Percentiles rank a stretch among this genome's conserved stretches.
Conservation (phyloP, 2,888 invertebrate genomes). For the Callyntrura sp. region DNA sequence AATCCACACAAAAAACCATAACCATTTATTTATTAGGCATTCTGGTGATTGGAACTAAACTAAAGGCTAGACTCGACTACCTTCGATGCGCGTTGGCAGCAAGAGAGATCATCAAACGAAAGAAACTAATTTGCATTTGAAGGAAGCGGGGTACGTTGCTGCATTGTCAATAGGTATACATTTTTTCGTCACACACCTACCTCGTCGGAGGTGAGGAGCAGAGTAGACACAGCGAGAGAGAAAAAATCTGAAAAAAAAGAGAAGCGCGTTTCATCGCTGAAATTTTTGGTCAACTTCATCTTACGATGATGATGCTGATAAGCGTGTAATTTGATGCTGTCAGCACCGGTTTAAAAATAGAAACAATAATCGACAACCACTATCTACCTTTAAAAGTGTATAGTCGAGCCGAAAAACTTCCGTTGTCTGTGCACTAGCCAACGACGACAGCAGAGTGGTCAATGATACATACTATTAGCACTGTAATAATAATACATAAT, state of each 20-base stretch:
- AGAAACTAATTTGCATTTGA: slow-evolving; percentile 3
- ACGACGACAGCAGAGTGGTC: neutral
- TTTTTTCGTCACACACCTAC: neutral
- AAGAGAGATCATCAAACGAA: neutral
- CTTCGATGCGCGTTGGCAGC: neutral
- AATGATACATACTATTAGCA: neutral
- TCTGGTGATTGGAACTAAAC: slow-evolving; percentile 35
- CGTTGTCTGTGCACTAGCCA: neutral
- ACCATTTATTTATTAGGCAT: slow-evolving; percentile 37
- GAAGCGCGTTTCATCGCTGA: neutral
- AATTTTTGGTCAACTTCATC: slow-evolving; percentile 6
- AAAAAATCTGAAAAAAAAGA: neutral
- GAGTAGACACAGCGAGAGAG: neutral
- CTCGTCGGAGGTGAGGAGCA: neutral
- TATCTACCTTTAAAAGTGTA: neutral
- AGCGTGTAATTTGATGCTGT: slow-evolving; percentile 34
- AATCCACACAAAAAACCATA: slow-evolving; percentile 23
- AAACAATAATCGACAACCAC: neutral
- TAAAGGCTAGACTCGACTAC: slow-evolving; percentile 2
- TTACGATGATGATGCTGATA: slow-evolving; percentile 22
- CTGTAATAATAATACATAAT: neutral
- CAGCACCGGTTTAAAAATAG: slow-evolving; percentile 41
- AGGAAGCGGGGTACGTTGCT: neutral
- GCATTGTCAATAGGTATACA: slow-evolving; percentile 18
- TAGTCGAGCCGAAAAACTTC: slow-evolving; percentile 5